phyloP scores from a whole-genome alignment of 1,140 invertebrate species.

The Ectropis grisescens region DNA sequence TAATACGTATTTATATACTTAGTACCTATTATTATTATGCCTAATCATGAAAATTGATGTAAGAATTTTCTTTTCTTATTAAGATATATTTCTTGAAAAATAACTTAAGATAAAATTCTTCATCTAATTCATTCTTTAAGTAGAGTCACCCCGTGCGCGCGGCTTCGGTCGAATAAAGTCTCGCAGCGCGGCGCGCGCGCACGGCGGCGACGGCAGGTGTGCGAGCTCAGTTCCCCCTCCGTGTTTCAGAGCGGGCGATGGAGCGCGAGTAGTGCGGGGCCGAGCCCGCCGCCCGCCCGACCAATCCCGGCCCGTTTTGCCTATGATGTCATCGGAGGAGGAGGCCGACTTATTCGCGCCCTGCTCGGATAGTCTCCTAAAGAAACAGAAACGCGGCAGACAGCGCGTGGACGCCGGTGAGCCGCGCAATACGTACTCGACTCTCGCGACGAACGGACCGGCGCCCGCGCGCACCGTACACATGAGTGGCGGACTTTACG shows the following conservation, averaged over 20 bases:
- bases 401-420: constrained; percentile 95
- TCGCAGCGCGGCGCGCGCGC: constrained; percentile 6
- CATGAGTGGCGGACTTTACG: constrained; percentile 86
- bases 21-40: too few species aligned
- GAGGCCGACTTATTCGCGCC: constrained; percentile 90
- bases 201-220: constrained; percentile 47
- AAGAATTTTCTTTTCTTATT: too few species aligned
- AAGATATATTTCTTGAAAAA: too few species aligned
- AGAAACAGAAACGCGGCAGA: constrained; percentile 91
- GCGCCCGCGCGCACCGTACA: constrained; percentile 84
- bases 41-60: too few species aligned
- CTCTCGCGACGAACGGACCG: constrained; percentile 87
- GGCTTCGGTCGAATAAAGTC: too few species aligned
- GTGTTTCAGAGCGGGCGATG: constrained; percentile 61
- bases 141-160: too few species aligned
- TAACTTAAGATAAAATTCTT: too few species aligned
- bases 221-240: constrained; percentile 42
- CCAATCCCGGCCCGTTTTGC: constrained; percentile 78
- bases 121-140: too few species aligned
- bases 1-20: too few species aligned
- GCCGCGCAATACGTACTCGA: constrained; percentile 92
- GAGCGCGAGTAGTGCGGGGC: constrained; percentile 62
- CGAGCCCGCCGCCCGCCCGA: constrained; percentile 66
- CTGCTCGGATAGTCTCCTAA: constrained; percentile 90
- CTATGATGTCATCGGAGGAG: constrained; percentile 96